These are phyloP conservation scores for Mantis religiosa DNA, from an alignment of 2,888 invertebrate genomes.

Conservation along the genomic window DNA sequence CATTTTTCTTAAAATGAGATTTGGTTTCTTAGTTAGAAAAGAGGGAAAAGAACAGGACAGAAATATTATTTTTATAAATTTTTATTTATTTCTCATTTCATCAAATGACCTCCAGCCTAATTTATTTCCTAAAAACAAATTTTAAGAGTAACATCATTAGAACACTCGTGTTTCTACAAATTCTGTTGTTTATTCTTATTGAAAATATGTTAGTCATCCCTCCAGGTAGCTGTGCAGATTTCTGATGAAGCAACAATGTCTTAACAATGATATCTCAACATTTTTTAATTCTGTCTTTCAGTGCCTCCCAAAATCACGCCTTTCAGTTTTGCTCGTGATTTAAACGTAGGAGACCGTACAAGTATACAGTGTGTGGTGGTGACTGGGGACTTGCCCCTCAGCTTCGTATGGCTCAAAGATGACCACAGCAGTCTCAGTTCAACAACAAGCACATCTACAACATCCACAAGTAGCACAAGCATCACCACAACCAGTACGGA, in stretches of 20 bases:
- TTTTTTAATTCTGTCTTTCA: slow-evolving; percentile 41
- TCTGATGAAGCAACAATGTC: not conserved
- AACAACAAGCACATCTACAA: slow-evolving; percentile 22
- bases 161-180: not conserved
- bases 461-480: slow-evolving; percentile 23
- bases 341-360: slow-evolving; percentile 57
- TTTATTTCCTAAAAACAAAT: not conserved
- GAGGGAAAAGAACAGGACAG: too few relatives aligned
- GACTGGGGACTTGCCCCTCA: slow-evolving; percentile 60
- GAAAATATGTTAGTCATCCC: not conserved
- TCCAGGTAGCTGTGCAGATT: not conserved
- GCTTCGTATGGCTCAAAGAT: slow-evolving; percentile 62
- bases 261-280: slow-evolving; percentile 5
- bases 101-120: not conserved
- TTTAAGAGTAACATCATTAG: not conserved
- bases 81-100: too few relatives aligned
- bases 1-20: too few relatives aligned
- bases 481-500: slow-evolving; percentile 37
- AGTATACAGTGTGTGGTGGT: slow-evolving; percentile 58
- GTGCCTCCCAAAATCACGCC: slow-evolving; percentile 63
- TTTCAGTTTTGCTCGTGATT: slow-evolving; percentile 60
- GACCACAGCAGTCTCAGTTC: slow-evolving; percentile 31
- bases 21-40: too few relatives aligned
- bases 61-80: too few relatives aligned
- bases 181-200: not conserved